Percentiles rank a stretch among this genome's conserved stretches.
These are phyloP conservation scores for Doris montereyensis DNA, from an alignment of 2,888 invertebrate genomes.

Conservation along the genomic window DNA sequence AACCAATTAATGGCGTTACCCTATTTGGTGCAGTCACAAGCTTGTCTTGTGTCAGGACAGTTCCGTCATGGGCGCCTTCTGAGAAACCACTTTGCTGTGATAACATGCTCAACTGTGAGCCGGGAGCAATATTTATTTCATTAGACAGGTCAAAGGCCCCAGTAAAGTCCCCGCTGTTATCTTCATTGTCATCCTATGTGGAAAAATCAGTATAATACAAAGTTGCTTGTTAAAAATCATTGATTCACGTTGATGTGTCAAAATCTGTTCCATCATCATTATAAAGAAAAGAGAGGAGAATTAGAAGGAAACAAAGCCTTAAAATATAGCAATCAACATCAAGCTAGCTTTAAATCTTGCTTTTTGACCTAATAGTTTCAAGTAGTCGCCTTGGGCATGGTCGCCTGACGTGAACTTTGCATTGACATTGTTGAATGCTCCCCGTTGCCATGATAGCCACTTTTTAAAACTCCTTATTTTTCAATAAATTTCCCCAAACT, in stretches of 20 bases:
- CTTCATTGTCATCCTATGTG: constrained; percentile 52
- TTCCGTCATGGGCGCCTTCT: constrained; percentile 49
- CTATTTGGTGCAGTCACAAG: constrained; percentile 68
- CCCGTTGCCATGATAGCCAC: no score
- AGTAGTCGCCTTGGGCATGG: not conserved
- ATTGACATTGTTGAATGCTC: no score
- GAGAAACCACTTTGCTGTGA: constrained; percentile 51
- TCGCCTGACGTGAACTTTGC: no score
- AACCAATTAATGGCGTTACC: no score
- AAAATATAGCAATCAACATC: not conserved
- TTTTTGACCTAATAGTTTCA: not conserved
- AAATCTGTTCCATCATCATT: no score
- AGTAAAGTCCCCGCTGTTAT: constrained; percentile 63
- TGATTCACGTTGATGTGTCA: no score
- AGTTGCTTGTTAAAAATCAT: no score
- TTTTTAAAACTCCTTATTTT: no score
- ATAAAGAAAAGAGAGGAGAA: not conserved
- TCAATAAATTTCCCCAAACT: no score
- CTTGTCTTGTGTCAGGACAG: constrained; percentile 61
- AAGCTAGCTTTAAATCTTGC: not conserved
- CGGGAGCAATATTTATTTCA: constrained; percentile 64
- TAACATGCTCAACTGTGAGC: constrained; percentile 55
- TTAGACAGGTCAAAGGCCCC: constrained; percentile 63
- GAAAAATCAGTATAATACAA: not conserved
- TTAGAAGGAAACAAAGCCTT: not conserved